Base-by-base conservation (phyloP, 2,113 vertebrate species). In the Brachypodius melanocephalos region DNA sequence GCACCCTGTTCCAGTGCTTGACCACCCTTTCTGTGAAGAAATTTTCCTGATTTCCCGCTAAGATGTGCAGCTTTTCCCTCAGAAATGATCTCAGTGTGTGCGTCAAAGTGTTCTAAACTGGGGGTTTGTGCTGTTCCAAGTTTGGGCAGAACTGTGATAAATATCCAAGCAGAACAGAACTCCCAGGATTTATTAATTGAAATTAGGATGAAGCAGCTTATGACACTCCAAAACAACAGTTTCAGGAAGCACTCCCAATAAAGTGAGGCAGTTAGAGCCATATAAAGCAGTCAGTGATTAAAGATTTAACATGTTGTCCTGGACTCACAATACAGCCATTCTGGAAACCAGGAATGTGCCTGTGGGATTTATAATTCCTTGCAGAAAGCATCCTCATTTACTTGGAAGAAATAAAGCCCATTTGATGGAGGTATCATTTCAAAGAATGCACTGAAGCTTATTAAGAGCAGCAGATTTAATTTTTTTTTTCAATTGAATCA, bases 331-430 rank as follows among this genome's bases (percentile, higher is more conserved):
- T 24, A 36, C 52, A 86, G 62, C 58, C n/a, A 7, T 88, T 85
- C 71, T 66, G 54, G 48, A 90, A 90, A 90, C 28, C 71, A 88
- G 78, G 22, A 82, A 71, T 5, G 40, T 21, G 48, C 48, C 68
- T 82, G 34, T 51, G 79, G 58, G 88, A 55, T 57, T 95, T 95
- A 45, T 73, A 72, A 86, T 42, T 88, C 91, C 75, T 95, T 52
- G 36, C 19, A 67, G 79, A 86, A 92, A 57, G 19, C 17, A 83
- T 32, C 72, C 61, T 65, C 73, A 83, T 45, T 93, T 62, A 85
- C 71, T 95, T 40, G 61, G 75, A 76, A 83, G 75, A 88, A 95
- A 80, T 76, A 69, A 95, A 93, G 28, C 40, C 45, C 25, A 61
- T 88, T 90, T 88, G 48, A 93, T 73, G 48, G 65, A 52, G 57